Conservation (phyloP, 2,113 vertebrate species). For the Sisor rabdophorus region DNA sequence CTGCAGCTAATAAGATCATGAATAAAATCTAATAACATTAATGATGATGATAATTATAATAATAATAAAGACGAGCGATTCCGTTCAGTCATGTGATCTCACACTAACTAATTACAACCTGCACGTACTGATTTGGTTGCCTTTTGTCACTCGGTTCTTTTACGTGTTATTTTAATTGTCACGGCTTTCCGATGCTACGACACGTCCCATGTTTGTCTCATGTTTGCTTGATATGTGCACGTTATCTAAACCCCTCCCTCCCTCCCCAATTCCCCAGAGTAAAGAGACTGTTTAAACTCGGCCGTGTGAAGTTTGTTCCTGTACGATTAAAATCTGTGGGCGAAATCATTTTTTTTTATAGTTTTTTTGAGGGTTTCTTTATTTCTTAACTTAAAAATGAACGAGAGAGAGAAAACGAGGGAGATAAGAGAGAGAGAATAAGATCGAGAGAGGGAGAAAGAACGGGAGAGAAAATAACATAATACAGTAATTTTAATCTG, state of each 20-base stretch:
- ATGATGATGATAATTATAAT: background rate
- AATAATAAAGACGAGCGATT: background rate
- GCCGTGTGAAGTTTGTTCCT: conserved; percentile 4
- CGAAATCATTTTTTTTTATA: background rate
- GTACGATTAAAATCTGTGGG: background rate
- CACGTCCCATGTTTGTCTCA: background rate
- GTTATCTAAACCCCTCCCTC: background rate
- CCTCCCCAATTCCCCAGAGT: background rate
- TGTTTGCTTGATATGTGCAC: conserved; percentile 6
- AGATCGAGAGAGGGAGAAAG: no score
- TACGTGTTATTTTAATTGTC: background rate
- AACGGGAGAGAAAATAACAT: background rate
- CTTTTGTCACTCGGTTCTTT: background rate
- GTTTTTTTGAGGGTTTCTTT: no score
- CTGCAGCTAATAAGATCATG: background rate
- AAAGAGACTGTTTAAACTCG: conserved; percentile 32
- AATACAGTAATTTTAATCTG: background rate
- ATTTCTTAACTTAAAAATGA: background rate
- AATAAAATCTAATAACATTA: background rate
- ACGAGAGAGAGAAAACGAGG: background rate
- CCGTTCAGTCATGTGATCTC: conserved; percentile 20
- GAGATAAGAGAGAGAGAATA: background rate
- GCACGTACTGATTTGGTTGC: background rate
- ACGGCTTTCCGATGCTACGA: no score
- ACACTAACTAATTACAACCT: conserved; percentile 35